Evolutionary conservation across 2,888 invertebrate genomes (phyloP), one percentile per base, ranked within the genome.

Genomic region (Dorcus hopei): DNA sequence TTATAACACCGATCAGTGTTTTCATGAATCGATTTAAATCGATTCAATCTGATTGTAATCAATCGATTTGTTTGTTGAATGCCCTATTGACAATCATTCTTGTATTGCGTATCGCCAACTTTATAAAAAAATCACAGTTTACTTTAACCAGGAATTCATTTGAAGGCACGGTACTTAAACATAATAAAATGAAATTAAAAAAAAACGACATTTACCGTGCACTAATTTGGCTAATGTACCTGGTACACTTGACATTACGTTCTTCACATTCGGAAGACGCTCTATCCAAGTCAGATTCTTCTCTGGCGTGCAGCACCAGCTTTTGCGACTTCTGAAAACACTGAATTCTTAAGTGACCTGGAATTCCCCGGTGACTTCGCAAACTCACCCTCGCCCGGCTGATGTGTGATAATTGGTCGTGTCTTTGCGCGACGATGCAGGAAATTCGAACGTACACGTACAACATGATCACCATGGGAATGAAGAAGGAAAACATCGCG

Each of bases 391-490:
- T 71, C 2, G 77, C 70, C 61, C 77, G 72, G 61, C 85, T 83
- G 48, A 85, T 85, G 69, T 86, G 86, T 38, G 88, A 83, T 56
- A 91, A 80, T 72, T 90, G 88, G 64, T 90, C 88, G 70, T 92
- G 91, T 53, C 92, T 80, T 61, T 88, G 84, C 0, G 91, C 90
- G 38, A 93, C 87, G 42, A 92, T 91, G 74, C 91, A 91, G 3
- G 91, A 91, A 76, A 97, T 93, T 72, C 90, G 85, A 9, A 91
- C 90, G 79, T 97, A 97, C 9, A 97, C 93, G 73, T 94, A 93
- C 52, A 97, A 85, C 96, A 98, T 97, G 9, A 97, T 93, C 23
- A 91, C 85, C 85, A 97, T 93, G 0, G 97, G 97, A 40, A 96
- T 84, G 80, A 95, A 97, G 81, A 97, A 97, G 3, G 95, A 96